Evolutionary conservation across 2,797 vertebrate genomes (phyloP).

Genomic region (Delichon dasypus): DNA sequence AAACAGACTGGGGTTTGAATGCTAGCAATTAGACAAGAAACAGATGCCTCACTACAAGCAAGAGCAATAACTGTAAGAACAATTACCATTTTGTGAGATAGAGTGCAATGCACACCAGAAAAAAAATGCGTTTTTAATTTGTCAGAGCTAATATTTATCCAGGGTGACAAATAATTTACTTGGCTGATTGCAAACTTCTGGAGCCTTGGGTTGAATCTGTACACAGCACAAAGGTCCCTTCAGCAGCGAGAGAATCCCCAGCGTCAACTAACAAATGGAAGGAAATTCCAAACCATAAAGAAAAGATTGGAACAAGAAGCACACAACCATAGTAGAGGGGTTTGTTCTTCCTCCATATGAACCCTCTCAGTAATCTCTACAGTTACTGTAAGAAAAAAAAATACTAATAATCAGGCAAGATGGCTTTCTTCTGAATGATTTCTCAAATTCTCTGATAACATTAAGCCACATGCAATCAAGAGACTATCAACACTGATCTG

Average conservation of each 20-base stretch:
- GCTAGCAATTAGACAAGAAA: background rate
- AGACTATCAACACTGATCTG: background rate
- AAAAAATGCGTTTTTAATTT: constrained; percentile 15
- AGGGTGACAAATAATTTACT: constrained; percentile 20
- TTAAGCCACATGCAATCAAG: background rate
- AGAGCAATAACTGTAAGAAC: background rate
- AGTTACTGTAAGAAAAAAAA: background rate
- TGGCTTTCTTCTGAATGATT: background rate
- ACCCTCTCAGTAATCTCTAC: background rate
- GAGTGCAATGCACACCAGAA: background rate
- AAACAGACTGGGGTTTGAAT: background rate
- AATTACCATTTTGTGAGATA: background rate
- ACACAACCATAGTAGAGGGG: background rate
- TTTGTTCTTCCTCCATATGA: background rate
- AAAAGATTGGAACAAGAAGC: background rate
- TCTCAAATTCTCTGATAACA: background rate
- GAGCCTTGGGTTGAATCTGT: background rate
- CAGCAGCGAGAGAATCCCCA: background rate
- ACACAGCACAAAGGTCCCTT: background rate
- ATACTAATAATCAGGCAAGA: background rate
- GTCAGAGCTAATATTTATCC: constrained; percentile 32
- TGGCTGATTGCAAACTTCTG: background rate
- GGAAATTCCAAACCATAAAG: background rate
- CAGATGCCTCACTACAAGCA: background rate
- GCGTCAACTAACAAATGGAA: background rate